These are phyloP conservation scores for Eretmodus cyanostictus DNA, from an alignment of 2,113 vertebrate species.

Conservation along the genomic window DNA sequence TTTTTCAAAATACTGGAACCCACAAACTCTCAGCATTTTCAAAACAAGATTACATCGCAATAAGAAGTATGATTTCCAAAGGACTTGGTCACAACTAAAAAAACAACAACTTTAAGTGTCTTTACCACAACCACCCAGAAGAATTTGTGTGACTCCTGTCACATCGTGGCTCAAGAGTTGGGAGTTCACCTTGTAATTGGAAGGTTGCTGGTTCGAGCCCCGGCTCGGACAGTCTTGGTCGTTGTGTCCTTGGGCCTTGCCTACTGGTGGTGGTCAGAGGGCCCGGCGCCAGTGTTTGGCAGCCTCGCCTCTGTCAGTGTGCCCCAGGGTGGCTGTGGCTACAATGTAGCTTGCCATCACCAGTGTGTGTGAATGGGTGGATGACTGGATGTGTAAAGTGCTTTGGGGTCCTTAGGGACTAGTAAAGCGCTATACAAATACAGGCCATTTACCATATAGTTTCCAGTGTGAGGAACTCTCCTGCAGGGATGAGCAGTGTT, in stretches of 20 bases:
- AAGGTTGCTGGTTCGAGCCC: not conserved
- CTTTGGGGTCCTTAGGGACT: not conserved
- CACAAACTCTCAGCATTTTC: not conserved
- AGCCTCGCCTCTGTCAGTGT: not conserved
- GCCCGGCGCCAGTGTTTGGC: rapidly evolving
- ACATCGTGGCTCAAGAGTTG: rapidly evolving
- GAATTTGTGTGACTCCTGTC: not conserved
- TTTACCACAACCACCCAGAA: not conserved
- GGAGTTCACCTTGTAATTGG: rapidly evolving
- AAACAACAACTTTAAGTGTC: not conserved
- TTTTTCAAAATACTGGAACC: not conserved
- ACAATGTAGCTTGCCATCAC: not conserved
- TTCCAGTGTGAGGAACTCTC: not conserved
- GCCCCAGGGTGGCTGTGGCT: not conserved
- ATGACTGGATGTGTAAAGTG: not conserved
- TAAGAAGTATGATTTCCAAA: not conserved
- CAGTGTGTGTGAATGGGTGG: not conserved
- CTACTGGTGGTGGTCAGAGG: not conserved
- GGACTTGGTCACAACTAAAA: not conserved
- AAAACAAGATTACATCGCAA: not conserved
- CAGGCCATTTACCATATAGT: not conserved
- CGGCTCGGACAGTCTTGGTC: rapidly evolving
- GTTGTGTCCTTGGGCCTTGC: not conserved
- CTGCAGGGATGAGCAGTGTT: not conserved
- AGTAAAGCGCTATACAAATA: not conserved